Conservation (phyloP, 2,113 vertebrate genomes). For the Callopanchax toddi region DNA sequence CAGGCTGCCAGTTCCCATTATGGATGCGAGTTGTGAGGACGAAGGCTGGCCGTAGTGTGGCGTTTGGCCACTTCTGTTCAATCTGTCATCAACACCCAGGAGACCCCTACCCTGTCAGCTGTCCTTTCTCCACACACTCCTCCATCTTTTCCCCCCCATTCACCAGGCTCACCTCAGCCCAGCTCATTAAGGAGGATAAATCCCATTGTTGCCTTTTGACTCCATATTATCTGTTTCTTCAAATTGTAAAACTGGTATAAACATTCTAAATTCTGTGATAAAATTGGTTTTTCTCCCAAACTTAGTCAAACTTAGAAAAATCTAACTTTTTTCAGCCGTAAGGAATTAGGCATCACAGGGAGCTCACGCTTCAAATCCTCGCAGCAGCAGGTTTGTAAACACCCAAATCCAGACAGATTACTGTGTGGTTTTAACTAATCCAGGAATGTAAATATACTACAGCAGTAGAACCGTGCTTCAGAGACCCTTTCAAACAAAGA, state of each 20-base stretch:
- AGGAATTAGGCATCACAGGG: constrained; percentile 14
- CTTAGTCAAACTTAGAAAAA: constrained; percentile 30
- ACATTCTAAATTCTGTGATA: constrained; percentile 7
- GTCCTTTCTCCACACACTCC: constrained; percentile 50
- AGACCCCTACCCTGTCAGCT: constrained; percentile 83
- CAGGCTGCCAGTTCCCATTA: constrained; percentile 98
- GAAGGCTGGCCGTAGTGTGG: constrained; percentile 85
- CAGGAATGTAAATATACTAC: constrained; percentile 73
- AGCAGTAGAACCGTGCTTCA: constrained; percentile 37
- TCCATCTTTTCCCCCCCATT: constrained; percentile 79
- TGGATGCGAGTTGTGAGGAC: constrained; percentile 88
- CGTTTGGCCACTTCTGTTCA: constrained; percentile 93
- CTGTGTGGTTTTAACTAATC: constrained; percentile 63
- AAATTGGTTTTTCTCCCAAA: constrained; percentile 15
- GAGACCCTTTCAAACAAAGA: constrained; percentile 68
- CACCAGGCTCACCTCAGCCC: constrained; percentile 89
- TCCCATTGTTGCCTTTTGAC: constrained; percentile 69
- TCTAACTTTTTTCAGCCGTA: constrained; percentile 24
- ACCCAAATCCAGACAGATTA: constrained; percentile 67
- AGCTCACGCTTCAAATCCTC: constrained; percentile 41
- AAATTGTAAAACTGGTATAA: no score
- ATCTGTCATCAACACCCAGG: constrained; percentile 95
- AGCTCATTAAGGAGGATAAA: constrained; percentile 80
- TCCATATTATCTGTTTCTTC: constrained; percentile 24
- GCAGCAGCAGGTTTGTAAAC: constrained; percentile 57